These are phyloP conservation scores for Scopus umbretta DNA, from an alignment of 2,113 vertebrate genomes.

Conservation along the genomic window DNA sequence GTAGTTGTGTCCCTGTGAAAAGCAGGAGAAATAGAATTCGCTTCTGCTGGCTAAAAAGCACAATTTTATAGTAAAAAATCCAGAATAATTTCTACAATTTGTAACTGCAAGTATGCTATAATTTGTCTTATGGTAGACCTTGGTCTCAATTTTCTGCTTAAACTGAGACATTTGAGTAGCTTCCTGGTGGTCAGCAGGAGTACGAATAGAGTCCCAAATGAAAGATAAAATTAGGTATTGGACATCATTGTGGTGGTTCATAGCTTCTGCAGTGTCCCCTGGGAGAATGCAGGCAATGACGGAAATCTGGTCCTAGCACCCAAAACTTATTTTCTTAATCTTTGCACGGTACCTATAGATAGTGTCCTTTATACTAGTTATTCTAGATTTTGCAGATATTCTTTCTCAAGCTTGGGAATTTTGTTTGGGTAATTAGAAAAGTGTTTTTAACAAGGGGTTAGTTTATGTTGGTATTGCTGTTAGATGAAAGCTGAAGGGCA, in stretches of 20 bases:
- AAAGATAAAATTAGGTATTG: not conserved
- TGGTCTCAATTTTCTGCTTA: not conserved
- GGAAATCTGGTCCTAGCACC: not conserved
- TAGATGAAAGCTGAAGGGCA: not conserved
- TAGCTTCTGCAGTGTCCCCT: not conserved
- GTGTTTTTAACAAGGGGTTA: too few relatives aligned
- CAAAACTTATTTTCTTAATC: not conserved
- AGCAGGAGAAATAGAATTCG: not conserved
- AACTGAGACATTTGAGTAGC: not conserved
- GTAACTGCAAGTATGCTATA: not conserved
- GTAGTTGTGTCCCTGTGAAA: not conserved
- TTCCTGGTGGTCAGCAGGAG: not conserved
- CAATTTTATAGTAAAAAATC: not conserved
- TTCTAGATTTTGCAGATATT: not conserved
- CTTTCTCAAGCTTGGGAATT: not conserved
- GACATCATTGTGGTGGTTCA: not conserved
- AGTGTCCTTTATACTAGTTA: not conserved
- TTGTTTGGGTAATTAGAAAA: not conserved
- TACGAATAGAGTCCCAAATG: not conserved
- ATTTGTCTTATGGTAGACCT: not conserved
- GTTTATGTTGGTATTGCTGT: not conserved
- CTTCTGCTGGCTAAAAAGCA: not conserved
- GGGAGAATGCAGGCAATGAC: not conserved
- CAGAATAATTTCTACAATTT: not conserved
- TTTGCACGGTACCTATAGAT: not conserved